Percentiles rank a stretch among this genome's conserved stretches.
Conservation (phyloP, 2,797 vertebrate species). For the Pteronotus mesoamericanus region DNA sequence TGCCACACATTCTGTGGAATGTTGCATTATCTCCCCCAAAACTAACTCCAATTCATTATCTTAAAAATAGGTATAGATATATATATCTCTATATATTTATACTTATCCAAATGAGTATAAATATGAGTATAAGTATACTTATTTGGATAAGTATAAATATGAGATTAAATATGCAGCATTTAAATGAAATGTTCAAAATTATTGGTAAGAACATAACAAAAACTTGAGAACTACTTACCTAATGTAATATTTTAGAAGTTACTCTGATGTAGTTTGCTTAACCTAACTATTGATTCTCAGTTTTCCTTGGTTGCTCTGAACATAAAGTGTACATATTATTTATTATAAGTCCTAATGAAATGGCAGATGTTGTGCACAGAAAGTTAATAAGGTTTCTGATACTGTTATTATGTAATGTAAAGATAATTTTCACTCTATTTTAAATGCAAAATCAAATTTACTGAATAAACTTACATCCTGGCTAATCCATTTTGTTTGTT, state of each 20-base stretch:
- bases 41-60: not conserved
- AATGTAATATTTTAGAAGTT: not conserved
- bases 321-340: not conserved
- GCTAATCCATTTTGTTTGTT: not conserved
- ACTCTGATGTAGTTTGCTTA: not conserved
- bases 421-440: not conserved
- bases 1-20: not conserved
- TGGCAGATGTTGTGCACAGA: not conserved
- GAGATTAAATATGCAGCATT: not conserved
- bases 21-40: not conserved
- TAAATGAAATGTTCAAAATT: not conserved
- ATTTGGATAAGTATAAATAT: too few relatives aligned
- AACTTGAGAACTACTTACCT: not conserved
- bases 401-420: not conserved
- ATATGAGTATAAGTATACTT: too few relatives aligned
- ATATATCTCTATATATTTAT: not conserved
- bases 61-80: not conserved
- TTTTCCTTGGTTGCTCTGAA: not conserved
- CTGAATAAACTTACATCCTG: not conserved
- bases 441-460: not conserved
- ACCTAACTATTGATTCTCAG: not conserved
- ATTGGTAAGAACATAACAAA: not conserved
- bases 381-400: not conserved
- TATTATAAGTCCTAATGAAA: not conserved
- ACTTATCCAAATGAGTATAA: not conserved